Evolutionary conservation across 2,888 invertebrate genomes (phyloP).

Genomic region (Didymodactylos carnosus): DNA sequence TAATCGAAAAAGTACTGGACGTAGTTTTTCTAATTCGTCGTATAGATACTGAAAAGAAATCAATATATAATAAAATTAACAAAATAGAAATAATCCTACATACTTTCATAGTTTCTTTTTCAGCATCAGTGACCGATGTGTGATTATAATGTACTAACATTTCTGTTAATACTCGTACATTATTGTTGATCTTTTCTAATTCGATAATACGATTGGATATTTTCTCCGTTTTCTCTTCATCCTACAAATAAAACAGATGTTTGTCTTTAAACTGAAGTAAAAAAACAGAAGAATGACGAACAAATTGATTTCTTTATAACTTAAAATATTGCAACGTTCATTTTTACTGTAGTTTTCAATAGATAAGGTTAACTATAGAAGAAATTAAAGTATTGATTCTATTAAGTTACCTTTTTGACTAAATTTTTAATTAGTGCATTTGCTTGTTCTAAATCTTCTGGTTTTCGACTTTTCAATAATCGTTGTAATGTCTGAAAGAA

Average conservation of each 20-base stretch:
- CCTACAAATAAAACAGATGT: too few relatives aligned
- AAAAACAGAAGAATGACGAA: neutral
- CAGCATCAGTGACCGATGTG: conserved; percentile 46
- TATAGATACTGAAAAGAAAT: conserved; percentile 50
- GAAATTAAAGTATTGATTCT: too few relatives aligned
- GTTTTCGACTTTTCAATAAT: conserved; percentile 73
- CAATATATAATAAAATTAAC: too few relatives aligned
- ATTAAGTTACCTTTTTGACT: conserved; percentile 38
- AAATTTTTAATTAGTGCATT: conserved; percentile 84
- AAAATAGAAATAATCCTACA: too few relatives aligned
- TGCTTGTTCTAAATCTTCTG: conserved; percentile 78
- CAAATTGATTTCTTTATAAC: too few relatives aligned
- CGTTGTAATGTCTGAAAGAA: neutral
- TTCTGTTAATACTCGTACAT: conserved; percentile 59
- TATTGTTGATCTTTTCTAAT: conserved; percentile 62
- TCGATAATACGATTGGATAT: conserved; percentile 55
- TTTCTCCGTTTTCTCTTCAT: conserved; percentile 59
- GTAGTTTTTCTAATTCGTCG: conserved; percentile 52
- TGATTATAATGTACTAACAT: conserved; percentile 57
- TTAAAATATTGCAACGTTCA: too few relatives aligned
- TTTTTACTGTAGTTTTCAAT: too few relatives aligned
- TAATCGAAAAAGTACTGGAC: conserved; percentile 50
- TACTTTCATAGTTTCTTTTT: conserved; percentile 52
- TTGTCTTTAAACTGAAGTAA: too few relatives aligned
- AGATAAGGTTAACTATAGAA: too few relatives aligned